Conservation (phyloP, 2,113 vertebrate genomes). For the Osmerus eperlanus region DNA sequence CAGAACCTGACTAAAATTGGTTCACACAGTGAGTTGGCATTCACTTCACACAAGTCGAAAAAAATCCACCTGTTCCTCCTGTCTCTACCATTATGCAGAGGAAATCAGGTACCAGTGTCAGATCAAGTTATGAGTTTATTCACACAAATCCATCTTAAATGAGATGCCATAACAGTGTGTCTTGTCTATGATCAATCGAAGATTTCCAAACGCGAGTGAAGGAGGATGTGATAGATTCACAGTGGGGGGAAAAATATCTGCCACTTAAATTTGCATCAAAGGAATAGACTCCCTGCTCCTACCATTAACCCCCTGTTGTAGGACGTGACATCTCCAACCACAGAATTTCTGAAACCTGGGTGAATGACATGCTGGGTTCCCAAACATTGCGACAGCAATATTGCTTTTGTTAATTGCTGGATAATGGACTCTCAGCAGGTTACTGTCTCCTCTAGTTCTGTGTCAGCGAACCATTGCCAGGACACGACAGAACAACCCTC, state of each 20-base stretch:
- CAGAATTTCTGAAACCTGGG: background rate
- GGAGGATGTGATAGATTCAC: background rate
- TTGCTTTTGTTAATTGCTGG: background rate
- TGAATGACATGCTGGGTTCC: background rate
- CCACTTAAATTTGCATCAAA: background rate
- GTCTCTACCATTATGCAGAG: no score
- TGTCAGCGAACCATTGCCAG: background rate
- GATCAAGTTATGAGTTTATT: no score
- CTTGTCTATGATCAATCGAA: no score
- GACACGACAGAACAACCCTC: background rate
- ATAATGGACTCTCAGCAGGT: slow-evolving; percentile 2
- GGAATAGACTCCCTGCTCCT: background rate
- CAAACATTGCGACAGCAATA: background rate
- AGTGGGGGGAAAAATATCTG: background rate
- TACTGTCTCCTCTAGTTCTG: background rate
- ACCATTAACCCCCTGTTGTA: background rate
- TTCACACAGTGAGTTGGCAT: background rate
- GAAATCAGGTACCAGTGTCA: no score
- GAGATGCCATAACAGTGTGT: no score
- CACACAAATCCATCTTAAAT: no score
- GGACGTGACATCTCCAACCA: background rate
- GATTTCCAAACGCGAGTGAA: no score
- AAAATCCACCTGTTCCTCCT: no score
- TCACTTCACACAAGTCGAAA: background rate
- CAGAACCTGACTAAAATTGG: background rate